Evolutionary conservation across 2,797 vertebrate species (phyloP).

Genomic region (Hypotaenidia okinawae): DNA sequence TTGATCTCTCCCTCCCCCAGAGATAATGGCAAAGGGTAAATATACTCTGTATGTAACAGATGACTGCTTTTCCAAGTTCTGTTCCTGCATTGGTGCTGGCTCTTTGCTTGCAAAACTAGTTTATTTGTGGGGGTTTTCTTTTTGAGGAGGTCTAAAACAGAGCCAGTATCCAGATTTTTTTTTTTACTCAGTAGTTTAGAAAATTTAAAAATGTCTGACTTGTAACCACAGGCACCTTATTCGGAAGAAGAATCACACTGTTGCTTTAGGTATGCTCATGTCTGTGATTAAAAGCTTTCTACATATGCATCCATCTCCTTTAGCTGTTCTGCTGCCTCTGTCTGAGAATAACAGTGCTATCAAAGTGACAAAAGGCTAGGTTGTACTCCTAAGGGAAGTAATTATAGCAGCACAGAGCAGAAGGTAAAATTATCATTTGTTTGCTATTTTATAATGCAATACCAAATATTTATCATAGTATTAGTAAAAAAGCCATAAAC

Average conservation of each 20-base stretch:
- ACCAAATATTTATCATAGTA: slow-evolving; percentile 70
- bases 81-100: neutral
- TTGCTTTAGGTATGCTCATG: slow-evolving; percentile 17
- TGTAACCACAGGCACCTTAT: neutral
- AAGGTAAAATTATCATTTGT: slow-evolving; percentile 72
- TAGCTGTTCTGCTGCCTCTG: slow-evolving; percentile 51
- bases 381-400: slow-evolving; percentile 71
- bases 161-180: neutral
- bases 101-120: neutral
- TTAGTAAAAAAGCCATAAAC: slow-evolving; percentile 65
- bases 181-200: neutral
- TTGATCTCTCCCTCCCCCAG: neutral
- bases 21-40: neutral
- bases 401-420: slow-evolving; percentile 69
- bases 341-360: slow-evolving; percentile 68
- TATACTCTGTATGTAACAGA: neutral
- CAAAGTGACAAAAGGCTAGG: slow-evolving; percentile 70
- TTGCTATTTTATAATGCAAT: slow-evolving; percentile 62
- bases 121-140: neutral
- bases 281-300: slow-evolving; percentile 59
- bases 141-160: neutral
- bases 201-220: neutral
- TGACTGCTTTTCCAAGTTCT: neutral
- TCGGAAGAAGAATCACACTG: neutral
- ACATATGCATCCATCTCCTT: slow-evolving; percentile 36